Evolutionary conservation across 2,113 vertebrate species (phyloP), one percentile per base, ranked within the genome.

Genomic region (Camarhynchus parvulus): DNA sequence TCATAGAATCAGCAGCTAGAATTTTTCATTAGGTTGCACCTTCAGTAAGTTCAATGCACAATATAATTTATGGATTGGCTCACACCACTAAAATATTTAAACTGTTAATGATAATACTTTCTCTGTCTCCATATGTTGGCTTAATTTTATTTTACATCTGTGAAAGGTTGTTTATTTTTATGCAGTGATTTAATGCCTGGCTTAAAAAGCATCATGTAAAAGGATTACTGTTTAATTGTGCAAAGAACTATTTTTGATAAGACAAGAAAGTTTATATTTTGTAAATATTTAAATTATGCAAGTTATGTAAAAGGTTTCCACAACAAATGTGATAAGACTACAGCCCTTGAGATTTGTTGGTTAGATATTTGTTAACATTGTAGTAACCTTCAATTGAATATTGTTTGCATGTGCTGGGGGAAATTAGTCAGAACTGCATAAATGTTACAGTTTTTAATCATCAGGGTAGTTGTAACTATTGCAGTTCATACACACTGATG

Each of bases 271-370:
- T 98, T 97, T 98, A 96, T 98, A 98, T 98, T 98, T 98, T 98
- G 98, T 98, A 98, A 97, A 98, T 98, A 98, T 97, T 98, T 99
- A 98, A 98, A 95, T 98, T 98, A 98, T 98, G 96, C 94, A 93
- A 93, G 91, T 93, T 76, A 93, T 96, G 95, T 93, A 88, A 93
- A 97, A 96, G 53, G 80, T 92, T 89, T 80, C 68, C 77, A 88
- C 68, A 95, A 85, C 55, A 49, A 85, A 94, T 47, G 85, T 70
- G 95, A 87, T 96, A 96, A 91, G 81, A 95, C 84, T 94, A 90
- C 56, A 94, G 35, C 67, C 49, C 87, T 95, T 83, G 56, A 92
- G 87, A 87, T 95, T 64, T 64, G 47, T 72, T 94, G 63, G 46
- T 90, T 96, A 86, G 87, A 37, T 89, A 90, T 85, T 87, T 93